phyloP scores from a whole-genome alignment of 1,140 invertebrate species.

The Hylaeus anthracinus region DNA sequence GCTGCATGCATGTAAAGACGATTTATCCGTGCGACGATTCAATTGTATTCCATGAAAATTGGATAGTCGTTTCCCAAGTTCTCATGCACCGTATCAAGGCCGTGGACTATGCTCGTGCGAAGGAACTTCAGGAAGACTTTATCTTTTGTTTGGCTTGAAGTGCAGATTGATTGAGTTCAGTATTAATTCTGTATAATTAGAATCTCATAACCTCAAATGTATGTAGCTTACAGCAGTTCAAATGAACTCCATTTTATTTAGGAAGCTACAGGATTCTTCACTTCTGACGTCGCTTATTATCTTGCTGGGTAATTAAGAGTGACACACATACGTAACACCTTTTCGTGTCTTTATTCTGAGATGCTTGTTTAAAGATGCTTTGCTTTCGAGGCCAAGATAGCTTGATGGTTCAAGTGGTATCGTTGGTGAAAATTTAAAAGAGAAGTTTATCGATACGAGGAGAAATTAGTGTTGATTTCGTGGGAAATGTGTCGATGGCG shows the following conservation, averaged over 20 bases:
- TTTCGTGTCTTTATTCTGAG: too few relatives aligned
- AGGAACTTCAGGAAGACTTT: neutral
- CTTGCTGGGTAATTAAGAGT: neutral
- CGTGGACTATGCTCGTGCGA: neutral
- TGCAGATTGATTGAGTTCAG: neutral
- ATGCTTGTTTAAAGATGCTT: neutral
- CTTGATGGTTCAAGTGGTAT: too few relatives aligned
- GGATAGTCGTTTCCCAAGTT: neutral
- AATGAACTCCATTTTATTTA: too few relatives aligned
- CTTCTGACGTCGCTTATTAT: neutral
- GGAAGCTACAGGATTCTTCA: neutral
- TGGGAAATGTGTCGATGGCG: neutral
- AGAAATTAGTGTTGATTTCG: neutral
- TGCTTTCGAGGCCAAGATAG: neutral
- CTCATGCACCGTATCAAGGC: neutral
- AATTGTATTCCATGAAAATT: neutral
- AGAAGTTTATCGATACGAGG: neutral
- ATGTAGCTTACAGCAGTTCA: too few relatives aligned
- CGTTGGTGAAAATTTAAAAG: neutral
- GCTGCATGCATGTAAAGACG: too few relatives aligned
- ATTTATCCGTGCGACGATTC: too few relatives aligned
- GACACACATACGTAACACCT: too few relatives aligned
- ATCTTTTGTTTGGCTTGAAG: neutral
- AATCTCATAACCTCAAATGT: too few relatives aligned
- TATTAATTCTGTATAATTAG: neutral